Base-by-base conservation (phyloP, 2,113 vertebrate species). In the Corynorhinus townsendii region DNA sequence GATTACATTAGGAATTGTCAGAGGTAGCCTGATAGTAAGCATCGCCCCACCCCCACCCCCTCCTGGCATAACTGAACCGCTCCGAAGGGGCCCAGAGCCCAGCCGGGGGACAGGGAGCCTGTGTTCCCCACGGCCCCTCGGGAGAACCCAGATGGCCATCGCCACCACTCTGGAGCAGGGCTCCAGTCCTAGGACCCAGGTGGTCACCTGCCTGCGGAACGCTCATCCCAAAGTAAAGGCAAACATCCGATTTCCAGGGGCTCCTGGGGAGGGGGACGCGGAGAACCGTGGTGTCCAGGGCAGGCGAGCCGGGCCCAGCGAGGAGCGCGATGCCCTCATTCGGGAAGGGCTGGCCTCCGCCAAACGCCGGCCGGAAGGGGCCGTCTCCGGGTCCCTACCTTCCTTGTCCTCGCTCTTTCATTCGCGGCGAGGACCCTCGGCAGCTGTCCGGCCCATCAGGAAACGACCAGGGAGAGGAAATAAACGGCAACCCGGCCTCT, bases 1-100 rank as follows among this genome's bases (percentile, higher is more conserved):
- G 98, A 97, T 98, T 97, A 98, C 98, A 98, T 99, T 98, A 98
- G 98, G 98, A 96, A 98, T 89, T 96, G 97, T 98, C 98, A 97
- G 97, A 97, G 98, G 97, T 92, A 97, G 98, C 96, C 98, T 96
- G 98, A 98, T 91, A 98, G 97, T 93, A 94, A 97, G 96, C 94
- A 95, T 97, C 96, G 90, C 4, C 24, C 59, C 47, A 3, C 14
- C 10, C 56, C 82, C 93, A 59, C 91, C 62, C 89, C 96, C 95
- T 89, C 45, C 10, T 15, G 96, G 97, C 90, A 92, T 94, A 96
- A 96, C 93, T 93, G 88, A 92, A 96, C 93, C 1, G 56, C 96
- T 93, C 71, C 56, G 97, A 17, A 49, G 15, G 97, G 69, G 26
- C 19, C 7, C 0, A n/a, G 89, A 86, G 86, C 71, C 59, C 4